A percentile compares a stretch with the other conserved stretches of the same genome.
These are phyloP conservation scores for Heteractis magnifica DNA, from an alignment of 92 coral and sea anemone genomes.

Conservation along the genomic window DNA sequence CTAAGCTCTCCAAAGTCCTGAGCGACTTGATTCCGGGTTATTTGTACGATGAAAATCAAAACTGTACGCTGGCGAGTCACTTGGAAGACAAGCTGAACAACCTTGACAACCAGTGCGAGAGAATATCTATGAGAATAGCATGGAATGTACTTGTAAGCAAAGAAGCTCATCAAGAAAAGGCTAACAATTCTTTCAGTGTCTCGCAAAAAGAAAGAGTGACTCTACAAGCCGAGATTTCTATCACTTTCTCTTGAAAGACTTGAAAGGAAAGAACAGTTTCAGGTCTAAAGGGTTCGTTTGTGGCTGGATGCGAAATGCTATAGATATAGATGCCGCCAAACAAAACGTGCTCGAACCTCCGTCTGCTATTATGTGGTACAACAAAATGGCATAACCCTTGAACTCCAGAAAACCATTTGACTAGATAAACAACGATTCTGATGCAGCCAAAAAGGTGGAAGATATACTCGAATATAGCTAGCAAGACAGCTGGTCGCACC, in stretches of 20 bases:
- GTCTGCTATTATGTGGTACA: too few species aligned
- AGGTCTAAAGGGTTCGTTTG: too few species aligned
- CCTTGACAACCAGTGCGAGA: neutral
- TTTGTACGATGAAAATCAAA: neutral
- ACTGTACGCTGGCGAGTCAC: neutral
- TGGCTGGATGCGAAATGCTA: too few species aligned
- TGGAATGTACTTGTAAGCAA: neutral
- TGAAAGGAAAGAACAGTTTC: neutral
- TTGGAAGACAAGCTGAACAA: neutral
- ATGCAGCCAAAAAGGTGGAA: neutral
- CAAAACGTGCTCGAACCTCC: too few species aligned
- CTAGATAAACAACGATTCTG: neutral
- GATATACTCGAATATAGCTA: neutral
- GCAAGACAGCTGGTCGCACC: neutral
- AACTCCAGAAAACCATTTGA: too few species aligned
- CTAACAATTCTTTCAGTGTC: neutral
- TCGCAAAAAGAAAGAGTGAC: neutral
- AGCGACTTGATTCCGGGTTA: neutral
- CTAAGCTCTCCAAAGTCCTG: neutral
- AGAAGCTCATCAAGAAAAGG: conserved; percentile 6
- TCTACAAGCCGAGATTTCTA: neutral
- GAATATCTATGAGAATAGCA: neutral
- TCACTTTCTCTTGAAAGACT: neutral
- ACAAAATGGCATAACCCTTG: too few species aligned
- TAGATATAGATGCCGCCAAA: too few species aligned